phyloP scores from a whole-genome alignment of 2,797 vertebrate species.

The Trachurus trachurus region DNA sequence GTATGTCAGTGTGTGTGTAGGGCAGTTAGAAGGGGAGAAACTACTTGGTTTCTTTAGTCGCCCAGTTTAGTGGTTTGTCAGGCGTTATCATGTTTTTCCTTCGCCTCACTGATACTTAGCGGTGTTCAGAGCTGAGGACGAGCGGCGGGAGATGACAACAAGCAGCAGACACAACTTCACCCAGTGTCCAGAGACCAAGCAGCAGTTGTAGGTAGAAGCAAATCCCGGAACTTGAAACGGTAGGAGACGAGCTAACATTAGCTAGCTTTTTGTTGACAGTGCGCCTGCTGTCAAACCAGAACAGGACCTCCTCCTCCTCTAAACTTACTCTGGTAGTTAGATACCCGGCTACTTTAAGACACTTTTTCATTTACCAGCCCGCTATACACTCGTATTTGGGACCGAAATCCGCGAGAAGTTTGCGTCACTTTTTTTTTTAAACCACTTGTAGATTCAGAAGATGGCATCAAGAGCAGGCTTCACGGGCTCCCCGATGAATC shows the following conservation, averaged over 20 bases:
- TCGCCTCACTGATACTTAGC: constrained; percentile 1
- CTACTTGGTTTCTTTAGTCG: constrained; percentile 18
- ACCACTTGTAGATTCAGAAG: constrained; percentile 65
- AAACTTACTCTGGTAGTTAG: neutral
- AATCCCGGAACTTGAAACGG: constrained; percentile 76
- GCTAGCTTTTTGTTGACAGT: constrained; percentile 82
- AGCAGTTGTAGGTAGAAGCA: constrained; percentile 38
- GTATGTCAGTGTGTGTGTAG: constrained; percentile 1
- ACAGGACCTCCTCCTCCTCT: neutral
- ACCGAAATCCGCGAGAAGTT: constrained; percentile 28
- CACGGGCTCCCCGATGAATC: constrained; percentile 78
- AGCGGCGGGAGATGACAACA: constrained; percentile 61
- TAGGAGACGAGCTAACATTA: constrained; percentile 66
- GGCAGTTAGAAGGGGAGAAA: constrained; percentile 31
- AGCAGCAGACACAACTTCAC: constrained; percentile 26
- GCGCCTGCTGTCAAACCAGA: constrained; percentile 71
- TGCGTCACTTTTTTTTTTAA: constrained; percentile 49
- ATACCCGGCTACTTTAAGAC: neutral
- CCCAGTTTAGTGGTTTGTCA: neutral
- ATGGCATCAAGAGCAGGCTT: constrained; percentile 87
- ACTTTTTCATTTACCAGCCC: neutral
- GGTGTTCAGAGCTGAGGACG: neutral
- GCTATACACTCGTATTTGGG: neutral
- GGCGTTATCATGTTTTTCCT: constrained; percentile 35
- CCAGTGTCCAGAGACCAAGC: constrained; percentile 36